Conservation (phyloP, 2,888 invertebrate species). For the Plagodis pulveraria region DNA sequence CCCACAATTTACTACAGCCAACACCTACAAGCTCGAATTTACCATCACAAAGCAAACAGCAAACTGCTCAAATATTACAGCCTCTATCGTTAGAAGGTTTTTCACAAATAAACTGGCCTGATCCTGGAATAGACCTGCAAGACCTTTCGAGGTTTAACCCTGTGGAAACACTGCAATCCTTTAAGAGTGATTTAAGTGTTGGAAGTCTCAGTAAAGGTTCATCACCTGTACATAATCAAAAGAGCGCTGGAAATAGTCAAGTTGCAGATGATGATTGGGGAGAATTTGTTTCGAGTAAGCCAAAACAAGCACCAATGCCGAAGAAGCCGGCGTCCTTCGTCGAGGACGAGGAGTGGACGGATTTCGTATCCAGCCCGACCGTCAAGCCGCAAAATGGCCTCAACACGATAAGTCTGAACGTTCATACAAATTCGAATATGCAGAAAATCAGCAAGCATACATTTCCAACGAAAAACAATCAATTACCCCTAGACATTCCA, state of each 20-base stretch:
- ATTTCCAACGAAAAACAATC: conserved; percentile 57
- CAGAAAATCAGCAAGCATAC: conserved; percentile 62
- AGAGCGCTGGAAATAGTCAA: conserved; percentile 48
- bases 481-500: conserved; percentile 70
- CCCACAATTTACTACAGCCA: conserved; percentile 61
- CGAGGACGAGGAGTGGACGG: conserved; percentile 81
- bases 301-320: conserved; percentile 50
- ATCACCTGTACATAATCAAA: conserved; percentile 65
- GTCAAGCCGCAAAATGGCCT: conserved; percentile 74
- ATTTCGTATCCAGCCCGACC: conserved; percentile 77
- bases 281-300: conserved; percentile 84
- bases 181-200: conserved; percentile 67
- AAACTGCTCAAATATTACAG: conserved; percentile 75
- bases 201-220: conserved; percentile 62
- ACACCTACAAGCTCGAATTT: conserved; percentile 44
- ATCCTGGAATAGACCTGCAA: conserved; percentile 83
- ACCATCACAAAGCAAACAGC: conserved; percentile 54
- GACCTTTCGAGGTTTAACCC: conserved; percentile 81
- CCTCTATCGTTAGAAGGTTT: conserved; percentile 78
- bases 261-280: conserved; percentile 85
- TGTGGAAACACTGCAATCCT: conserved; percentile 73
- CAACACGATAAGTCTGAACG: conserved; percentile 78
- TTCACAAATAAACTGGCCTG: conserved; percentile 87
- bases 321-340: conserved; percentile 58
- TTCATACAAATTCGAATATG: conserved; percentile 72